Base-by-base conservation (phyloP, 2,113 vertebrate genomes). In the Clinocottus analis region DNA sequence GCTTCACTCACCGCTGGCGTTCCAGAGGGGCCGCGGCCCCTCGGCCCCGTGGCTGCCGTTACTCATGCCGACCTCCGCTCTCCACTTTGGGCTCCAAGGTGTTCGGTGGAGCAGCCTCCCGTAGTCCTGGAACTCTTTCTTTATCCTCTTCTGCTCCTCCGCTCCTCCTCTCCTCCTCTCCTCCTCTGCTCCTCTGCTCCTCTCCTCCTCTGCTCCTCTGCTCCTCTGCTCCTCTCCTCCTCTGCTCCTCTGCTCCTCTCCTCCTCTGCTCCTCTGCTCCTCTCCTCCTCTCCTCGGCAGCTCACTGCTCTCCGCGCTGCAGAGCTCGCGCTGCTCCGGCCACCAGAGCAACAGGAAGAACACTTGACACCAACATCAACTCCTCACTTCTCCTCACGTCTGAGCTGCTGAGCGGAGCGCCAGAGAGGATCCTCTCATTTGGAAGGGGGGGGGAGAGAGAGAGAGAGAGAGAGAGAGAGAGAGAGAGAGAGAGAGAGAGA, bases 1-100 rank as follows among this genome's bases (percentile, higher is more conserved):
- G 45, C 39, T 41, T 51, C 47, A 92, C 91, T 92, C 75, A 92
- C 91, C 91, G 5, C n/a, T 90, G 64, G 80, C 86, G 88, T 78
- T 90, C 91, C 88, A 92, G 64, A 71, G 65, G 41, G 88, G 77
- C 79, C 81, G 79, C 4, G 86, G 66, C 75, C 76, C 88, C 43
- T 58, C 81, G 43, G 23, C 62, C 85, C 86, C 89, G 72, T 51
- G 69, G 31, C 78, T 89, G 76, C 75, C 79, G 75, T 92, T 85
- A 77, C 72, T 90, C 89, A 87, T 87, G 33, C 33, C 33, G 33
- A 33, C 33, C 33, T 33, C 33, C 33, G 5, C 4, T 47, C 29
- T 47, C 14, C 58, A 23, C 72, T 29, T 55, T 68, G 8, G 29
- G 33, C 39, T 47, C 33, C 81, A 82, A 83, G 73, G 80, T 83